Conservation (phyloP, 1,140 invertebrate genomes). For the Drosophila carrolli region DNA sequence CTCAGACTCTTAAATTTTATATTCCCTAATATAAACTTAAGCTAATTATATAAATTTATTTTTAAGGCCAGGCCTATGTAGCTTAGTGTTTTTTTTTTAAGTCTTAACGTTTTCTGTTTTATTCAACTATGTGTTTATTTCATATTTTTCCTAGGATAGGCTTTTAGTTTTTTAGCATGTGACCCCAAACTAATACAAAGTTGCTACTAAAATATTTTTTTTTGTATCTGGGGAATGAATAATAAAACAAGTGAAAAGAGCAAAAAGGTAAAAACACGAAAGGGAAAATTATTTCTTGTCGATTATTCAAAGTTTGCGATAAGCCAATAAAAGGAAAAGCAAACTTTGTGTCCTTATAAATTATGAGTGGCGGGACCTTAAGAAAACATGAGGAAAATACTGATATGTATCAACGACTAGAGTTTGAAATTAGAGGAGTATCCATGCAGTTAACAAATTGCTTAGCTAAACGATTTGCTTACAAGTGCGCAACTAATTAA, state of each 20-base stretch:
- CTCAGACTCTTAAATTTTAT: too few species aligned
- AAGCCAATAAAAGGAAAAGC: constrained; percentile 30
- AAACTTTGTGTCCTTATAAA: constrained; percentile 34
- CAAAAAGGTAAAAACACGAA: background rate
- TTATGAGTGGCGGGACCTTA: constrained; percentile 4
- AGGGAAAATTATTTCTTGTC: constrained; percentile 8
- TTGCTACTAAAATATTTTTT: background rate
- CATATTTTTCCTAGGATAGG: constrained; percentile 44
- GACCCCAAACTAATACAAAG: background rate
- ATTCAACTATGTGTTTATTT: background rate
- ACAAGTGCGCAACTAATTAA: constrained; percentile 50
- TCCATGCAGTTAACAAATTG: constrained; percentile 44
- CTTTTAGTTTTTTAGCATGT: background rate
- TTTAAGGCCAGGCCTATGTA: too few species aligned
- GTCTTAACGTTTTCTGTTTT: too few species aligned
- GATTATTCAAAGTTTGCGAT: constrained; percentile 48
- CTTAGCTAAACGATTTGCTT: constrained; percentile 43
- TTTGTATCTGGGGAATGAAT: background rate
- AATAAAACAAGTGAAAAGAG: background rate
- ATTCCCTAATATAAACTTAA: too few species aligned
- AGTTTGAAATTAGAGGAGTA: constrained; percentile 27
- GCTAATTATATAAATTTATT: too few species aligned
- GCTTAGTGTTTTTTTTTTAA: too few species aligned
- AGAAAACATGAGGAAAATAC: background rate
- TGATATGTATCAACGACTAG: background rate